A percentile compares a stretch with the other conserved stretches of the same genome.
phyloP scores from a whole-genome alignment of 1,140 invertebrate species.

The Drosophila oshimai region DNA sequence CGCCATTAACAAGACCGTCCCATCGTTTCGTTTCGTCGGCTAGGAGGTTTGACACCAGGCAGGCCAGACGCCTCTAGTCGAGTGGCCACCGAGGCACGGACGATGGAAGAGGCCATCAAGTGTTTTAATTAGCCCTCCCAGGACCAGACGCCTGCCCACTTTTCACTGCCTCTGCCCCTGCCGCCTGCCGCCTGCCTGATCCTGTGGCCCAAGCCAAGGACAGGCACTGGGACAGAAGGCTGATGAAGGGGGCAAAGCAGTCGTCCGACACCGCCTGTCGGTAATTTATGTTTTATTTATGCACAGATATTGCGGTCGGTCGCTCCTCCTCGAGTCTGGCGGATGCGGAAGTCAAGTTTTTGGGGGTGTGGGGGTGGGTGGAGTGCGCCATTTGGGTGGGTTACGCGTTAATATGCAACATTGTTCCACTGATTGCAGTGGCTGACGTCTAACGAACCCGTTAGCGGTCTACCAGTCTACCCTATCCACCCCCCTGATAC shows the following conservation, averaged over 20 bases:
- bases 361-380: neutral
- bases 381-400: slow-evolving; percentile 1
- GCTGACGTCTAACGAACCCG: neutral
- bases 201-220: neutral
- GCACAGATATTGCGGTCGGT: slow-evolving; percentile 68
- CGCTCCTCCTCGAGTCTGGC: slow-evolving; percentile 12
- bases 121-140: slow-evolving; percentile 69
- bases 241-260: too few relatives aligned
- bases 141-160: slow-evolving; percentile 5
- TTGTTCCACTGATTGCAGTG: slow-evolving; percentile 74
- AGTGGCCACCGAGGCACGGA: slow-evolving; percentile 2
- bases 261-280: slow-evolving; percentile 45
- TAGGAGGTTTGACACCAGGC: slow-evolving; percentile 29
- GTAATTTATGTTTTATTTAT: slow-evolving; percentile 78
- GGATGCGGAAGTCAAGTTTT: slow-evolving; percentile 1
- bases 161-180: neutral
- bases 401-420: slow-evolving; percentile 72
- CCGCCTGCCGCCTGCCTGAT: neutral
- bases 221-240: too few relatives aligned
- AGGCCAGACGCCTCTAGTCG: neutral
- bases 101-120: slow-evolving; percentile 62
- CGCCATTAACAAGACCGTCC: slow-evolving; percentile 56
- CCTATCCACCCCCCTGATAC: too few relatives aligned
- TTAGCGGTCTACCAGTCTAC: neutral
- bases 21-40: too few relatives aligned